Evolutionary conservation across 23 tunicate genomes (phyloP), one percentile per base, ranked within the genome.

Genomic region (Clavelina lepadiformis): DNA sequence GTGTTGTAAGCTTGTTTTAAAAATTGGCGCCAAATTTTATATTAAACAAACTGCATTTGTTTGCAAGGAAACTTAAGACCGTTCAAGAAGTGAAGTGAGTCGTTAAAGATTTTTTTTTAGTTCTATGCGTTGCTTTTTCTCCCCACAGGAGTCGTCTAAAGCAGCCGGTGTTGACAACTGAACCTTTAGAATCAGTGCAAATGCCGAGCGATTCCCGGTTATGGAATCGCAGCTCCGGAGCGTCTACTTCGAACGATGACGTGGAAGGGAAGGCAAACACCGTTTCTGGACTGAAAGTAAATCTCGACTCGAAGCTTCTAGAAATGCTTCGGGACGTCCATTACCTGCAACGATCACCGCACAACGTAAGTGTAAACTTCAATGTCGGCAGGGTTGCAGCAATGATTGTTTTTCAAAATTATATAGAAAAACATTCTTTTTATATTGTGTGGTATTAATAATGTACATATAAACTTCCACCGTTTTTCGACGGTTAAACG

Each of bases 261-360:
- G 28, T 51, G 21, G 84, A 78, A 8, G 75, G 58, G 32, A 46
- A 33, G 36, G 58, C n/a, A 31, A 30, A 56, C 57, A 59, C 58
- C 41, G 78, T 68, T 2, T 28, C 74, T 2, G 79, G 86, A 68
- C 56, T 86, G 60, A 86, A 87, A 71, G 96, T 87, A 31, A 87
- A 87, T 50, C 77, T 87, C n/a, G 86, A 87, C 51, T 33, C 75
- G 15, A 87, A 79, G 44, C 67, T 87, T 27, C 41, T 87, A 32
- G 96, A 72, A 52, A 79, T 79, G 82, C 46, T 87, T 61, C 69
- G 96, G 20, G 96, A 87, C 51, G 82, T 79, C 41, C 72, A 79
- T 33, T 67, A 87, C 65, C 41, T 87, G 52, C 71, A 68, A 38
- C 65, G 57, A 52, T 63, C 95, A 3, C 95, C 95, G 0, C 77